Evolutionary conservation across 2,113 vertebrate genomes (phyloP).

Genomic region (Cygnus atratus): DNA sequence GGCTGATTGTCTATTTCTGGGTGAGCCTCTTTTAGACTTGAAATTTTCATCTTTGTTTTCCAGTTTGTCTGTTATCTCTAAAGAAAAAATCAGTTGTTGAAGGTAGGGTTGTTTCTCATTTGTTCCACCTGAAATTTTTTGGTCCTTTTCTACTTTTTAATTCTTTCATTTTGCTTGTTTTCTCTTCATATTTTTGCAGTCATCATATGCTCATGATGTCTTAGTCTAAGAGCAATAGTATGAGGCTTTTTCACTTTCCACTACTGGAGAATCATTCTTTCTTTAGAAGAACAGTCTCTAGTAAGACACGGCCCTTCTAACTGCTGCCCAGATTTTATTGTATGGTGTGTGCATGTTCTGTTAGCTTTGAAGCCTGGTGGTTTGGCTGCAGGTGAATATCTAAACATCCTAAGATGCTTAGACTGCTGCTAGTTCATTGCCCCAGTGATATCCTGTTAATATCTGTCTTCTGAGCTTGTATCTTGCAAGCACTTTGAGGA

Average conservation of each 20-base stretch:
- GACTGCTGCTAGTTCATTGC: not conserved
- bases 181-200: not conserved
- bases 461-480: not conserved
- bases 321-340: not conserved
- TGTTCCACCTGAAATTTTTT: not conserved
- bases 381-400: not conserved
- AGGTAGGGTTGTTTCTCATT: not conserved
- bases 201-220: not conserved
- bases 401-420: not conserved
- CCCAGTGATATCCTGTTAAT: not conserved
- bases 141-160: not conserved
- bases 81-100: not conserved
- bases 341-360: not conserved
- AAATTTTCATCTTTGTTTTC: not conserved
- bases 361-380: not conserved
- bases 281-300: not conserved
- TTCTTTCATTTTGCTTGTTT: not conserved
- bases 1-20: not conserved
- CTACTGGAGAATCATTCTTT: not conserved
- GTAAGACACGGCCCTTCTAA: not conserved
- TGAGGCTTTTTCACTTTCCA: not conserved
- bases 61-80: not conserved
- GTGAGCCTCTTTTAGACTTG: not conserved
- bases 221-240: not conserved
- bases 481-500: not conserved